Conservation (phyloP, 2,888 invertebrate genomes). For the Cephus spinipes region DNA sequence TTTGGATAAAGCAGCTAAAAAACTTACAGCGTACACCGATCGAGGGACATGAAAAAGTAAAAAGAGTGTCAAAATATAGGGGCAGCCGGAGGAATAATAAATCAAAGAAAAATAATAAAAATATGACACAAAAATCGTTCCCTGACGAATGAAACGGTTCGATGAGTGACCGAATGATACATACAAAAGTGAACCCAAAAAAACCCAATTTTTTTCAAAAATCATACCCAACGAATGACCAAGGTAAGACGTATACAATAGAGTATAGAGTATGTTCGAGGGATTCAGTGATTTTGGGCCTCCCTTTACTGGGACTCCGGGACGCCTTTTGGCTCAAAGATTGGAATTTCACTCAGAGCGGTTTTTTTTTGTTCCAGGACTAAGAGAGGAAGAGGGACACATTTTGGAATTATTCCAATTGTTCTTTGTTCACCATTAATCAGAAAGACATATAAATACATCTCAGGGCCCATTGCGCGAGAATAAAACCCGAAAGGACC, state of each 20-base stretch:
- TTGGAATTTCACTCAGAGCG: neutral
- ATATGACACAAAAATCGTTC: neutral
- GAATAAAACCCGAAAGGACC: neutral
- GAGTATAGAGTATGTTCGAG: neutral
- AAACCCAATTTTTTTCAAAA: neutral
- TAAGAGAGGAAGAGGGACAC: neutral
- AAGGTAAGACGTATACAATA: neutral
- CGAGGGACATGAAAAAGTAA: neutral
- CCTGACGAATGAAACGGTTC: neutral
- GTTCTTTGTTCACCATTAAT: neutral
- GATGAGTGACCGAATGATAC: neutral
- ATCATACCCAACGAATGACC: neutral
- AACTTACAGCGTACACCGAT: constrained; percentile 9
- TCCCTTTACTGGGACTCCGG: neutral
- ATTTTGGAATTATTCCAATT: neutral
- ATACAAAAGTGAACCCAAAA: neutral
- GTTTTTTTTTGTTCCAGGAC: neutral
- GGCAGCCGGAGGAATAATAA: neutral
- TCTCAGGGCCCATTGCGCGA: neutral
- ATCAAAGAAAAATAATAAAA: neutral
- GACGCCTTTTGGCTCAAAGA: neutral
- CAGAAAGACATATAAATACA: neutral
- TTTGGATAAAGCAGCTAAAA: neutral
- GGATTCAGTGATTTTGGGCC: neutral
- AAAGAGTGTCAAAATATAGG: neutral